Evolutionary conservation across 2,797 vertebrate genomes (phyloP), one percentile per base, ranked within the genome.

Genomic region (Poecilia wingei): DNA sequence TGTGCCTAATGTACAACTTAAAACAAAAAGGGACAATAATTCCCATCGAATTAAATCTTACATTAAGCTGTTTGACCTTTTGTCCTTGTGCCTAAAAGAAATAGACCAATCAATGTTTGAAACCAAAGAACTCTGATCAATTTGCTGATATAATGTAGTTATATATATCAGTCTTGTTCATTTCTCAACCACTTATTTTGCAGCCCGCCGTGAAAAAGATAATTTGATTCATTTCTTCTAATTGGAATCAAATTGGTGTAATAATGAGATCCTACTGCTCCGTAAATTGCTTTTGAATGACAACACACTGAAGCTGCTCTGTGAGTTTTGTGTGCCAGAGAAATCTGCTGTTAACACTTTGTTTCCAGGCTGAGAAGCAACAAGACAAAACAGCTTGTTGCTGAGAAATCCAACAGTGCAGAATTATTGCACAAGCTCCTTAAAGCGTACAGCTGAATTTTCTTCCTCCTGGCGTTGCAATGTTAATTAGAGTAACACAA

Each of bases 231-330:
- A 91, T 93, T 91, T 87, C 79, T 82, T 86, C 77, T 93, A 93
- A 94, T 92, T 93, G 86, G 89, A 93, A 91, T 92, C 88, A 90
- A 93, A 93, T 93, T 90, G 88, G 86, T 91, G 87, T 84, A 91
- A 91, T 93, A 92, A 93, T 91, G 88, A 92, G 88, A 91, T 92
- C 86, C 89, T 77, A 85, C 86, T 86, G 90, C 87, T 85, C 88
- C 78, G 80, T 70, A 89, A 92, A 93, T 94, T 93, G 84, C 87
- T 91, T 93, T 91, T 25, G 46, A 93, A 94, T 91, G 87, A 92
- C 86, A 86, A 84, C 80, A 79, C 49, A 28, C 51, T 84, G 81
- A 85, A 87, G 87, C 49, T 41, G 76, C 85, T 89, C 72, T 45
- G 77, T 77, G 78, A 47, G 39, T 76, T 90, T 82, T 18, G 16